Percentiles rank a stretch among this genome's conserved stretches.
phyloP scores from a whole-genome alignment of 2,888 invertebrate genomes.

The Brachyptera putata region DNA sequence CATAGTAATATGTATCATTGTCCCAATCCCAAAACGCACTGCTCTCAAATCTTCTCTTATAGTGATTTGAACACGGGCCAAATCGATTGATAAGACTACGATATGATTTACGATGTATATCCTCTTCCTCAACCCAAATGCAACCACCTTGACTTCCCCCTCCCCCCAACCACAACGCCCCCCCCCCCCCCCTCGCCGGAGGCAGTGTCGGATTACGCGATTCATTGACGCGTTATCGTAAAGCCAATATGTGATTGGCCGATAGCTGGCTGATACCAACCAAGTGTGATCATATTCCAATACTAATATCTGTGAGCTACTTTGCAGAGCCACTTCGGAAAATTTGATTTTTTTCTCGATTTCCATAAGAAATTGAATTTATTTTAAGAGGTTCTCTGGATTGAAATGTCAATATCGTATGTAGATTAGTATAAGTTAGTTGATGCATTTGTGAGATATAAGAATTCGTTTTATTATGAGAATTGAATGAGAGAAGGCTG shows the following conservation, averaged over 20 bases:
- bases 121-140: slow-evolving; percentile 10
- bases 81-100: slow-evolving; percentile 14
- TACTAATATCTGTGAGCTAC: not conserved
- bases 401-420: too few species aligned
- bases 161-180: too few species aligned
- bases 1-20: too few species aligned
- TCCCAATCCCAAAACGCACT: slow-evolving; percentile 2
- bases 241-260: slow-evolving; percentile 2
- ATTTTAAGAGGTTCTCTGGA: too few species aligned
- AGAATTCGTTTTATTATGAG: too few species aligned
- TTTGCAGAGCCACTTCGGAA: slow-evolving; percentile 8
- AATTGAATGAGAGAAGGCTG: too few species aligned
- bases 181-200: too few species aligned
- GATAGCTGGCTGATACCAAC: not conserved
- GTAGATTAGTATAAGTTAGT: too few species aligned
- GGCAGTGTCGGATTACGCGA: not conserved
- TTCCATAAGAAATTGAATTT: too few species aligned
- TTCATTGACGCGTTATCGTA: not conserved
- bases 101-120: slow-evolving; percentile 14
- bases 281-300: not conserved
- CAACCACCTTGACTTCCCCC: slow-evolving; percentile 9
- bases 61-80: slow-evolving; percentile 20
- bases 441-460: too few species aligned
- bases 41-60: too few species aligned
- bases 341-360: slow-evolving; percentile 18